Evolutionary conservation across 2,797 vertebrate genomes (phyloP), one percentile per base, ranked within the genome.

Genomic region (Sylvilagus floridanus): DNA sequence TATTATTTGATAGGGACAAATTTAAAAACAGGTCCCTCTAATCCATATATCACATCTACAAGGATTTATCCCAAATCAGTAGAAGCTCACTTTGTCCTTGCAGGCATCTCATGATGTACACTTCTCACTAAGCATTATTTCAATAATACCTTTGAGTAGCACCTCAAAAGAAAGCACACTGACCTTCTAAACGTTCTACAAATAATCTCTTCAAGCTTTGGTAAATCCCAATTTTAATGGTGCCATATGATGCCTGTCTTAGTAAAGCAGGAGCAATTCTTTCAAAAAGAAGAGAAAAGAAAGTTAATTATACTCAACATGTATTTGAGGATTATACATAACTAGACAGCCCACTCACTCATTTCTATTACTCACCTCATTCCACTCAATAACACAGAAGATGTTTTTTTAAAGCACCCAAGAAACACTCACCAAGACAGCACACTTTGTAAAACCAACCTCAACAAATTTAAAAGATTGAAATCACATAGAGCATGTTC

Each of bases 171-270:
- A 95, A 28, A 88, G 42, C 32, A 93, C 71, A 97, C 98, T 75
- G 71, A 99, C 99, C 99, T 99, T 99, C 99, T 90, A 99, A 98
- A 42, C 93, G 98, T 95, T 98, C 99, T 62, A 99, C 99, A 8
- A 99, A 99, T 91, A 99, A 98, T 93, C 99, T 99, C 98, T 99
- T 99, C 97, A 99, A 96, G 76, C 99, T 99, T 98, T 99, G 99
- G 98, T 99, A 99, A 21, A 99, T 99, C 85, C 99, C 99, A 3
- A 99, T 99, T 98, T 99, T 99, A 97, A 99, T 99, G 82, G 99
- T 99, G 94, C 99, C 99, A 0, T 99, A 99, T 0, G 99, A 99
- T 0, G 99, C 99, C 97, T 99, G 99, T 84, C 99, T 98, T 94
- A 99, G 97, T 88, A 99, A 98, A 0, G 99, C 99, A 0, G 99